Percentiles rank a stretch among this genome's conserved stretches.
Conservation (phyloP, 2,113 vertebrate species). For the Shinisaurus crocodilurus region DNA sequence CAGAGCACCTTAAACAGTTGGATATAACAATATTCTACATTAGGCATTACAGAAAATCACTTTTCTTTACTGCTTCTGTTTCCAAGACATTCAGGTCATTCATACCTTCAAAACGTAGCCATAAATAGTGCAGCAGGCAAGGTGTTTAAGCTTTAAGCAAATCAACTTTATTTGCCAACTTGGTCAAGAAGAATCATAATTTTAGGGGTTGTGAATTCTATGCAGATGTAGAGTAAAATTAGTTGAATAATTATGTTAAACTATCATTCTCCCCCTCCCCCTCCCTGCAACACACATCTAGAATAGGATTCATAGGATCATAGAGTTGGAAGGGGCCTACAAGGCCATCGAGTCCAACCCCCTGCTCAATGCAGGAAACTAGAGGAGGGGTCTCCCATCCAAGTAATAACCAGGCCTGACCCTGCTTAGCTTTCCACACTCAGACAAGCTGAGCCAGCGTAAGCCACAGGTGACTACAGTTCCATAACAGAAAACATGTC, state of each 20-base stretch:
- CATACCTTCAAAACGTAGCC: not conserved
- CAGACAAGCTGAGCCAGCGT: no score
- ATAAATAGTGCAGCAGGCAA: not conserved
- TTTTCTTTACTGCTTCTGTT: not conserved
- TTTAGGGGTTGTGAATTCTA: not conserved
- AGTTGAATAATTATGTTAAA: not conserved
- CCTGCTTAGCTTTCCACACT: no score
- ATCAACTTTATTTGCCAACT: not conserved
- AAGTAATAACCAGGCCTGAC: no score
- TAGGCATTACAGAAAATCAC: not conserved
- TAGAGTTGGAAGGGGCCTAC: no score
- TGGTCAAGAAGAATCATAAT: not conserved
- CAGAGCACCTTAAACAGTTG: slow-evolving; percentile 34
- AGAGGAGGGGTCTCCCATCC: no score
- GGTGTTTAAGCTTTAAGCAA: not conserved
- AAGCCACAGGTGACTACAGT: no score
- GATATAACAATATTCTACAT: not conserved
- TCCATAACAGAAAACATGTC: no score
- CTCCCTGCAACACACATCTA: no score
- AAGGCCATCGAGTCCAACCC: no score
- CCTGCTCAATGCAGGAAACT: no score
- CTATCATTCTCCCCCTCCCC: no score
- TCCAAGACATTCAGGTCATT: not conserved
- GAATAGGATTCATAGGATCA: no score
- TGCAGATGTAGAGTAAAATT: not conserved